These are phyloP conservation scores for Leptopilina clavipes DNA, from an alignment of 1,140 invertebrate genomes.

Conservation along the genomic window DNA sequence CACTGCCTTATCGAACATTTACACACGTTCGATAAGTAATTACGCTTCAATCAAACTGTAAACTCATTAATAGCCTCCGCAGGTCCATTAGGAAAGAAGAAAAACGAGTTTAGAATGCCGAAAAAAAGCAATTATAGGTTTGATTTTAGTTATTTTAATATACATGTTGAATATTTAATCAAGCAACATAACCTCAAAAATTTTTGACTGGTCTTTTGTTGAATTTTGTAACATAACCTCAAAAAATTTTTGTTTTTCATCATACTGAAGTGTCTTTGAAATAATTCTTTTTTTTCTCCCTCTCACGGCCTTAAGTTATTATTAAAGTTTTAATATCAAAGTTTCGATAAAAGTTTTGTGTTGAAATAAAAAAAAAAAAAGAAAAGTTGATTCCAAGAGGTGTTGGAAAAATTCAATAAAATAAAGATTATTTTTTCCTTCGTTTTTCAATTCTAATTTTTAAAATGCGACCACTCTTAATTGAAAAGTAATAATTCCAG, in stretches of 20 bases:
- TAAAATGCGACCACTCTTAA: not conserved
- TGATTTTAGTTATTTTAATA: no score
- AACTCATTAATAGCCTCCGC: not conserved
- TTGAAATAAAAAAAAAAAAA: no score
- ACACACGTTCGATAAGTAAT: slow-evolving; percentile 36
- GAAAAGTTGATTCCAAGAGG: not conserved
- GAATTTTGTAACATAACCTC: no score
- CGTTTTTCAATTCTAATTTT: not conserved
- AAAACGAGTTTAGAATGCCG: not conserved
- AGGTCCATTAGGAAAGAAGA: not conserved
- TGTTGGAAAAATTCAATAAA: not conserved
- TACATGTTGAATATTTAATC: no score
- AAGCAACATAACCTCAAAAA: no score
- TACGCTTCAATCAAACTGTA: slow-evolving; percentile 14
- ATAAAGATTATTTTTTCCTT: no score
- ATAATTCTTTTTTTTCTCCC: no score
- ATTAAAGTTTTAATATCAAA: slow-evolving; percentile 11
- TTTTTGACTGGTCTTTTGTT: no score
- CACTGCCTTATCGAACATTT: slow-evolving; percentile 38
- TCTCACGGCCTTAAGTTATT: no score
- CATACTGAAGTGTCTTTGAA: no score
- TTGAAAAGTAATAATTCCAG: slow-evolving; percentile 20
- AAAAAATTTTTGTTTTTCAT: no score
- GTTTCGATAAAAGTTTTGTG: not conserved
- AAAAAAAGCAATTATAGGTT: not conserved